Percentiles rank a stretch among this genome's conserved stretches.
Conservation (phyloP, 2,113 vertebrate species). For the Pelusios castaneus region DNA sequence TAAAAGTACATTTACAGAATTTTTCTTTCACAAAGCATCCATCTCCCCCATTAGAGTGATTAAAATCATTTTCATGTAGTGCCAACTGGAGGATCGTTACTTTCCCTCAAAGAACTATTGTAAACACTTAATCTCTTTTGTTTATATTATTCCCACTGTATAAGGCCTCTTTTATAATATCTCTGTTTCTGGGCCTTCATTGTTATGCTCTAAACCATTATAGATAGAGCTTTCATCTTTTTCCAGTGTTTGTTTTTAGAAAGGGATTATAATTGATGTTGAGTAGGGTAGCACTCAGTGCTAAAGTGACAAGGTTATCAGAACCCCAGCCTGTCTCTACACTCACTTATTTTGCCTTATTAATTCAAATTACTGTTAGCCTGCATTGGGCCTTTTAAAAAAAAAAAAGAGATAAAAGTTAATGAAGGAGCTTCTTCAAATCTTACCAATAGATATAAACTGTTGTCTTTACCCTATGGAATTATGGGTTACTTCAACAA, state of each 20-base stretch:
- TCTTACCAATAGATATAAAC: not conserved
- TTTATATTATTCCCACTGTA: constrained; percentile 60
- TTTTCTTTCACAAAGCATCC: constrained; percentile 63
- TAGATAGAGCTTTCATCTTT: constrained; percentile 74
- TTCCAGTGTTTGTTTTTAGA: constrained; percentile 61
- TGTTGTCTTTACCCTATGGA: fast-evolving
- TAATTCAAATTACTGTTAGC: not conserved
- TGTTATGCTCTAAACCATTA: constrained; percentile 59
- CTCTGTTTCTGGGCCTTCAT: constrained; percentile 53
- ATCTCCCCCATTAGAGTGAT: constrained; percentile 54
- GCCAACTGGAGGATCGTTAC: constrained; percentile 57
- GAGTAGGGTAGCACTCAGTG: not conserved
- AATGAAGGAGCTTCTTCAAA: not conserved
- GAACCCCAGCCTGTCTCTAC: constrained; percentile 1
- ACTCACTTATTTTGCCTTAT: not conserved
- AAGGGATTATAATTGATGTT: constrained; percentile 39
- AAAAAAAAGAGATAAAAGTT: not conserved
- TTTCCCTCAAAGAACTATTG: constrained; percentile 67
- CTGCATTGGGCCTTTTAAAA: not conserved
- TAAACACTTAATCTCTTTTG: constrained; percentile 63
- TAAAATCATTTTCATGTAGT: constrained; percentile 77
- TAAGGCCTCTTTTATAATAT: constrained; percentile 62
- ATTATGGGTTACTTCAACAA: not conserved
- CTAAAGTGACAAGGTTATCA: constrained; percentile 62
- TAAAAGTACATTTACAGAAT: constrained; percentile 45